phyloP scores from a whole-genome alignment of 1,140 invertebrate genomes.

The Phocides pigmalion region DNA sequence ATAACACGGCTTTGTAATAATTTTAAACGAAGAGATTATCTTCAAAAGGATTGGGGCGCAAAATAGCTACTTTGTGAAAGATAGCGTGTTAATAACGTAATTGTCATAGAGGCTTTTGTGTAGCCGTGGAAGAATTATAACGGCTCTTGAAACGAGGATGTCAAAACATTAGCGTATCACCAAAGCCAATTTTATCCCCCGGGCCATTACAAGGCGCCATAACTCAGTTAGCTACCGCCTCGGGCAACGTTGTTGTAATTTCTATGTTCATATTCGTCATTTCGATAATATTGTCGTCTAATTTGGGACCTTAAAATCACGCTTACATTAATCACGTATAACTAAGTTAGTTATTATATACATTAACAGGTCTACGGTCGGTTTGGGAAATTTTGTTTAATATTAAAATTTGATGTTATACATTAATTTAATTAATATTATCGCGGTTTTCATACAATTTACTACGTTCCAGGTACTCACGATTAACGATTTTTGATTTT shows the following conservation, averaged over 20 bases:
- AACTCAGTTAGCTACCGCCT: slow-evolving; percentile 49
- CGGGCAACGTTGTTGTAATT: slow-evolving; percentile 35
- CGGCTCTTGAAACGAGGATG: slow-evolving; percentile 44
- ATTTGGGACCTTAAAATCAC: neutral
- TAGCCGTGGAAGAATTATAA: slow-evolving; percentile 38
- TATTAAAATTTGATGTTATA: neutral
- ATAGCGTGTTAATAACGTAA: slow-evolving; percentile 32
- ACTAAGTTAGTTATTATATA: neutral
- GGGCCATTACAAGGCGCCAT: slow-evolving; percentile 40
- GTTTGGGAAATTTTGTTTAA: neutral
- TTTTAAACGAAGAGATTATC: slow-evolving; percentile 33
- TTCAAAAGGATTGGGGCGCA: slow-evolving; percentile 13
- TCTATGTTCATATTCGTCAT: slow-evolving; percentile 7
- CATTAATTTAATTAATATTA: too few relatives aligned
- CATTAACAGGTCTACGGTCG: neutral
- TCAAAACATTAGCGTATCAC: slow-evolving; percentile 45
- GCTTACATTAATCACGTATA: neutral
- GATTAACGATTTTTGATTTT: too few relatives aligned
- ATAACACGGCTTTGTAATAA: slow-evolving; percentile 18
- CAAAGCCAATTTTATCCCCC: slow-evolving; percentile 46
- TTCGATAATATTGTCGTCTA: slow-evolving; percentile 4
- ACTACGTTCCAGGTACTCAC: too few relatives aligned
- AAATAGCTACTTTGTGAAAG: slow-evolving; percentile 21
- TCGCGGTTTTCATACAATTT: too few relatives aligned
- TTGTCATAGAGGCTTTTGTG: slow-evolving; percentile 37